phyloP scores from a whole-genome alignment of 2,797 vertebrate genomes.

The Cyclopterus lumpus region DNA sequence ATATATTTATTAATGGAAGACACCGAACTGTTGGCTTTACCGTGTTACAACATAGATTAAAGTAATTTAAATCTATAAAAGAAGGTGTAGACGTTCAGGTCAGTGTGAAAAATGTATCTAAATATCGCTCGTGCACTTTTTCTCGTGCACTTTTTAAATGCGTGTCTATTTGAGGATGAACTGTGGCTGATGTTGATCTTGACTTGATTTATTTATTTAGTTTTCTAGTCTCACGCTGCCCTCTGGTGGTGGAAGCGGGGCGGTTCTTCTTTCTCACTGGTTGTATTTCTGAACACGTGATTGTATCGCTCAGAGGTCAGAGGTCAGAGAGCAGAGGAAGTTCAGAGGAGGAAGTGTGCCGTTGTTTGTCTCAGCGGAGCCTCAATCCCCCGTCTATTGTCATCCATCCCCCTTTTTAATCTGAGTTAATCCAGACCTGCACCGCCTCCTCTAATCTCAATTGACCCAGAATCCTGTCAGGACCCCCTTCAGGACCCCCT shows the following conservation, averaged over 20 bases:
- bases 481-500: background rate
- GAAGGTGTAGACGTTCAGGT: background rate
- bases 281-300: background rate
- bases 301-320: background rate
- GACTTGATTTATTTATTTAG: background rate
- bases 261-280: no score
- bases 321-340: no score
- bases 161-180: background rate
- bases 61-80: background rate
- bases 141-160: background rate
- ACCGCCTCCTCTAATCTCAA: constrained; percentile 57
- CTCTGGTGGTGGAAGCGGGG: constrained; percentile 66
- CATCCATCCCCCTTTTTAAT: constrained; percentile 47
- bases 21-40: background rate
- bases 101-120: background rate
- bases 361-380: no score
- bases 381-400: no score
- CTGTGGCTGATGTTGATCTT: background rate
- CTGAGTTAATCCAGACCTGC: constrained; percentile 54
- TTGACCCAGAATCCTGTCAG: constrained; percentile 56
- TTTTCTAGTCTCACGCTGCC: constrained; percentile 55
- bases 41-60: background rate
- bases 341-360: no score
- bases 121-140: no score
- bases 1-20: no score